A percentile compares a stretch with the other conserved stretches of the same genome.
Evolutionary conservation across 2,888 invertebrate genomes (phyloP).

Genomic region (Catocala sponsa): DNA sequence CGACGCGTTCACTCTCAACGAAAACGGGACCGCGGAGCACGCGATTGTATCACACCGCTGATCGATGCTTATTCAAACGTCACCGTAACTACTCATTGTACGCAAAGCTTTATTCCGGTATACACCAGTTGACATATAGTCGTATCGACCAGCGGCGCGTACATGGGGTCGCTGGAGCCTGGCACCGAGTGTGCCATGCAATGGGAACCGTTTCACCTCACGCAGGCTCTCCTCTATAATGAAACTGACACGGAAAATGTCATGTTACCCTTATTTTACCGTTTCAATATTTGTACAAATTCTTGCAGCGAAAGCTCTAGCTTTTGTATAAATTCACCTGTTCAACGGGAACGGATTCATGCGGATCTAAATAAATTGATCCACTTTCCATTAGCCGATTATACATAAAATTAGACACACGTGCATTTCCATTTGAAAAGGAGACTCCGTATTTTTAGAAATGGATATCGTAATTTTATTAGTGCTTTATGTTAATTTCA

Average conservation of each 20-base stretch:
- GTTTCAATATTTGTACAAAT: background rate
- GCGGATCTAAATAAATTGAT: conserved; percentile 3
- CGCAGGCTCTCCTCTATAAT: conserved; percentile 68
- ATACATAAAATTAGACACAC: conserved; percentile 3
- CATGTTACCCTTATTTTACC: conserved; percentile 54
- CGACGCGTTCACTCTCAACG: conserved; percentile 73
- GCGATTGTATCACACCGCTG: conserved; percentile 58
- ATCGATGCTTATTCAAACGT: conserved; percentile 56
- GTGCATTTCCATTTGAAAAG: background rate
- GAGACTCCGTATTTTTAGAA: background rate
- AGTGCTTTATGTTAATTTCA: conserved; percentile 37
- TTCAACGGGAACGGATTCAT: background rate
- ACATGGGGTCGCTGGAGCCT: conserved; percentile 76
- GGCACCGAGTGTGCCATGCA: conserved; percentile 74
- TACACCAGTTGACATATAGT: conserved; percentile 58
- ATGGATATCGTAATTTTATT: conserved; percentile 1
- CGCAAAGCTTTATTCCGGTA: conserved; percentile 44
- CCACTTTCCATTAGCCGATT: conserved; percentile 7
- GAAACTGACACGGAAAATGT: conserved; percentile 67
- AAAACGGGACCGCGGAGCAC: conserved; percentile 65
- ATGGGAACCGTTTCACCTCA: conserved; percentile 69
- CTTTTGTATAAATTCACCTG: background rate
- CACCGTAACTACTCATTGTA: conserved; percentile 50
- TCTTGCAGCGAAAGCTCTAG: background rate
- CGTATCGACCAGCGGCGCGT: conserved; percentile 70